phyloP scores from a whole-genome alignment of 2,888 invertebrate species.

The Bimastos eiseni region DNA sequence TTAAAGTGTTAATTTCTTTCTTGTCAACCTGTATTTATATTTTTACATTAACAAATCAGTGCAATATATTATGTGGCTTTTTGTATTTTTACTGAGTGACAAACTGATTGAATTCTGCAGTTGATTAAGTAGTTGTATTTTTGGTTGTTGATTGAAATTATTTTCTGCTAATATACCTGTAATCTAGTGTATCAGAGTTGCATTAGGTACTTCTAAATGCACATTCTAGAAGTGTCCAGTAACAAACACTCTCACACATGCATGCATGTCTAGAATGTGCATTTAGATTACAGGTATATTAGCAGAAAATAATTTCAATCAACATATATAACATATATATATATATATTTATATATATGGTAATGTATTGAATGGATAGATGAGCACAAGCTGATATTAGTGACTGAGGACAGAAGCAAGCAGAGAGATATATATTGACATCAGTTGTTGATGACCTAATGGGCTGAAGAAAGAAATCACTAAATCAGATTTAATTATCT shows the following conservation, averaged over 20 bases:
- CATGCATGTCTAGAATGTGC: too few relatives aligned
- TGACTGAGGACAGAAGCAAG: too few relatives aligned
- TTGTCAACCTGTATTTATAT: background rate
- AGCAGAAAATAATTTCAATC: background rate
- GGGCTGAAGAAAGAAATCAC: too few relatives aligned
- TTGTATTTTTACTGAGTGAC: background rate
- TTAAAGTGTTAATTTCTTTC: background rate
- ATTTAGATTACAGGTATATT: background rate
- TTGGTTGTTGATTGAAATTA: background rate
- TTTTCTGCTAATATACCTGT: background rate
- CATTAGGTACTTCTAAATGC: background rate
- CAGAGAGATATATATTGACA: too few relatives aligned
- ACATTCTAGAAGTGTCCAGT: too few relatives aligned
- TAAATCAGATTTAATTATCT: background rate
- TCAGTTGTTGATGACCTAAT: too few relatives aligned
- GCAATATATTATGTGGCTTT: background rate
- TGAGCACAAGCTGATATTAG: too few relatives aligned
- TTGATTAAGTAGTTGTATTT: background rate
- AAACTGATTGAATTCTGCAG: background rate
- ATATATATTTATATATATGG: too few relatives aligned
- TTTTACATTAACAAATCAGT: background rate
- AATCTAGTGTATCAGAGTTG: background rate
- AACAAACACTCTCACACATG: too few relatives aligned
- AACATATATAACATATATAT: background rate
- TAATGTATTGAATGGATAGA: too few relatives aligned